These are phyloP conservation scores for Tetrax tetrax DNA, from an alignment of 2,113 vertebrate genomes.

Conservation along the genomic window DNA sequence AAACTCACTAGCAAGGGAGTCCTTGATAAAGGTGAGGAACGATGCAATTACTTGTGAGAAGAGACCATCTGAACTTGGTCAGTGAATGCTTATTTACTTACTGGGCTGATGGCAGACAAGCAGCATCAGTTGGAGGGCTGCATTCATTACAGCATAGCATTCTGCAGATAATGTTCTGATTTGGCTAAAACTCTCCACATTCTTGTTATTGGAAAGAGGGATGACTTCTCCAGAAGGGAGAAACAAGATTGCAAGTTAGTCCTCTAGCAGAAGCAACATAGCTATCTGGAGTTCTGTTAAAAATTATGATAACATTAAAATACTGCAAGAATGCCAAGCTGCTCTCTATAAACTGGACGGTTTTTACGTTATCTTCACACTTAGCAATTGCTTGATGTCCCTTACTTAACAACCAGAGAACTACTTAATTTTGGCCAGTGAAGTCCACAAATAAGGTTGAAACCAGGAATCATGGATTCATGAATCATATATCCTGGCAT, in stretches of 20 bases:
- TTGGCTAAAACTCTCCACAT: neutral
- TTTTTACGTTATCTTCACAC: neutral
- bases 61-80: slow-evolving; percentile 61
- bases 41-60: slow-evolving; percentile 71
- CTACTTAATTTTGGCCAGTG: neutral
- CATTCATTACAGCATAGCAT: slow-evolving; percentile 62
- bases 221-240: neutral
- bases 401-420: neutral
- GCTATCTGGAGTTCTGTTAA: neutral
- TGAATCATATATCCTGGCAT: neutral
- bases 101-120: slow-evolving; percentile 77
- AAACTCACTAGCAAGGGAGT: slow-evolving; percentile 63
- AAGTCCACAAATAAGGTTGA: neutral
- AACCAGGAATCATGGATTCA: neutral
- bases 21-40: slow-evolving; percentile 68
- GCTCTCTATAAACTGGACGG: neutral
- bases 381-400: neutral
- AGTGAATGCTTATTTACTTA: slow-evolving; percentile 78
- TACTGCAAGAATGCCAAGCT: neutral
- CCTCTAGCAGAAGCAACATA: neutral
- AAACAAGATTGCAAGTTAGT: neutral
- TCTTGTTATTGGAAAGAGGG: neutral
- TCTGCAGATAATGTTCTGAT: slow-evolving; percentile 2
- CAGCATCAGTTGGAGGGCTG: slow-evolving; percentile 54
- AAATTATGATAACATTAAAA: neutral